Evolutionary conservation across 2,797 vertebrate genomes (phyloP).

Genomic region (Melanotaenia pygmaea): DNA sequence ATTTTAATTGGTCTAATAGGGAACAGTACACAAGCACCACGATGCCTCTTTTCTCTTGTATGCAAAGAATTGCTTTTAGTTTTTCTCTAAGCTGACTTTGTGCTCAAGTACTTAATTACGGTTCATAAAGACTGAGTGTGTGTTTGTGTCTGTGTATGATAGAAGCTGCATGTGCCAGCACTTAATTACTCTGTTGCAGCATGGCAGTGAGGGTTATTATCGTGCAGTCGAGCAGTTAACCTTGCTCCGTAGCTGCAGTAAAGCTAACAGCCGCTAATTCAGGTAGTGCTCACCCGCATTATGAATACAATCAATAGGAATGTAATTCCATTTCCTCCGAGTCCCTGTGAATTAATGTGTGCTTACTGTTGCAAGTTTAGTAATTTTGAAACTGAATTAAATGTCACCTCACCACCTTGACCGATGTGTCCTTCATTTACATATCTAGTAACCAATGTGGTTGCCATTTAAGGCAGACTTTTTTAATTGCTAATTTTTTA

Average conservation of each 20-base stretch:
- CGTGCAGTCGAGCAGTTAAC: slow-evolving; percentile 57
- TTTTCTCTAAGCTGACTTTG: slow-evolving; percentile 54
- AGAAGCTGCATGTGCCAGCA: slow-evolving; percentile 38
- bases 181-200: slow-evolving; percentile 65
- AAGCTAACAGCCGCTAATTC: slow-evolving; percentile 51
- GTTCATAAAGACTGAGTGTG: slow-evolving; percentile 22
- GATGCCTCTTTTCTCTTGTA: slow-evolving; percentile 43
- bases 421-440: not conserved
- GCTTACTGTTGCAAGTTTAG: not conserved
- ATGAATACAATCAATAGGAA: slow-evolving; percentile 60
- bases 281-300: slow-evolving; percentile 46
- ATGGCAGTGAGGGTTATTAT: slow-evolving; percentile 48
- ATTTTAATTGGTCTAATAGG: slow-evolving; percentile 63
- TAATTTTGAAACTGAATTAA: not conserved
- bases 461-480: not conserved
- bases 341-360: slow-evolving; percentile 12
- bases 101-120: slow-evolving; percentile 66
- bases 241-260: slow-evolving; percentile 45
- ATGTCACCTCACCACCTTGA: not conserved
- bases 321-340: slow-evolving; percentile 28
- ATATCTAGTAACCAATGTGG: not conserved
- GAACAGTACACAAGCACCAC: slow-evolving; percentile 40
- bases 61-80: slow-evolving; percentile 37
- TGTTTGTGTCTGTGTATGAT: slow-evolving; percentile 11
- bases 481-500: not conserved